These are phyloP conservation scores for Drosophila rubida DNA, from an alignment of 2,888 invertebrate species.

Conservation along the genomic window DNA sequence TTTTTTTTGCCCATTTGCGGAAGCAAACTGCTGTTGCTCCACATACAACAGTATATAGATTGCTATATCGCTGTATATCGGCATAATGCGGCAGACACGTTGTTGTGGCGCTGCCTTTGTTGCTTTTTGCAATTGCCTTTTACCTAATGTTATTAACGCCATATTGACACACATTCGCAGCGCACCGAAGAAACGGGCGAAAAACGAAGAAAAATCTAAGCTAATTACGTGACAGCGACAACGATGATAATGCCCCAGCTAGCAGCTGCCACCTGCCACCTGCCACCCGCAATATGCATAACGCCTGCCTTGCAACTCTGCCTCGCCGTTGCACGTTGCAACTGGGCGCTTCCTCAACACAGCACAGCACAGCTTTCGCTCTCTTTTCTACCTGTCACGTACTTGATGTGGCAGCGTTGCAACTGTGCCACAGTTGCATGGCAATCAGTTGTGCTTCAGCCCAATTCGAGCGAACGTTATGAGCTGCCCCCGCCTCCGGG, in stretches of 20 bases:
- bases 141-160: constrained; percentile 74
- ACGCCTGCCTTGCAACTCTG: not conserved
- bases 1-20: constrained; percentile 54
- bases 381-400: constrained; percentile 54
- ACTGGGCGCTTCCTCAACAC: constrained; percentile 48
- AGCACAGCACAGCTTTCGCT: constrained; percentile 38
- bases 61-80: constrained; percentile 10
- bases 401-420: constrained; percentile 5
- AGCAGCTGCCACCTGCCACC: too few relatives aligned
- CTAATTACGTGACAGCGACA: constrained; percentile 71
- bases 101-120: not conserved
- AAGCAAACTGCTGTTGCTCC: constrained; percentile 54
- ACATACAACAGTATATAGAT: not conserved
- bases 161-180: constrained; percentile 71
- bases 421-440: constrained; percentile 36
- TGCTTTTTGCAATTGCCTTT: constrained; percentile 63
- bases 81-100: constrained; percentile 45
- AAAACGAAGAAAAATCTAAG: constrained; percentile 70
- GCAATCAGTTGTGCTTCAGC: constrained; percentile 36
- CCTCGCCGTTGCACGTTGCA: constrained; percentile 23
- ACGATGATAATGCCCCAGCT: not conserved
- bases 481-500: constrained; percentile 12
- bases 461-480: constrained; percentile 13
- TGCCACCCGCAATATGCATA: constrained; percentile 2
- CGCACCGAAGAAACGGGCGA: constrained; percentile 1